A percentile compares a stretch with the other conserved stretches of the same genome.
Evolutionary conservation across 2,797 vertebrate genomes (phyloP).

Genomic region (Protonibea diacanthus): DNA sequence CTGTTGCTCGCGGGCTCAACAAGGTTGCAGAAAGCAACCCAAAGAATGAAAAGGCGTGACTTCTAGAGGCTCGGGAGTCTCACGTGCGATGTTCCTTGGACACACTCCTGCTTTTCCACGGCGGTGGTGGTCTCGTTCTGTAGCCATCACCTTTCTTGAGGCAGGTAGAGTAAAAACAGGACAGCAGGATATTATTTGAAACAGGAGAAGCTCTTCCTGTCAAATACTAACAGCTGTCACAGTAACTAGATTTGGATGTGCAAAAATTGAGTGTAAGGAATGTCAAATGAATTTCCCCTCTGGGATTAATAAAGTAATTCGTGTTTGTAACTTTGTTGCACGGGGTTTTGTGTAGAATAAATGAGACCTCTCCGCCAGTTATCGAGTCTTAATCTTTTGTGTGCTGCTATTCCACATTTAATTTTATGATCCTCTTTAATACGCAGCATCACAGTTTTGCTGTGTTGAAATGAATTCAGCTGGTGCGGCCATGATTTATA

Average conservation of each 20-base stretch:
- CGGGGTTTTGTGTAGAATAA: neutral
- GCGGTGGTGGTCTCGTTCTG: slow-evolving; percentile 59
- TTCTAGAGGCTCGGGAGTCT: slow-evolving; percentile 72
- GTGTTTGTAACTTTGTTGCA: neutral
- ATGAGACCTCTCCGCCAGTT: neutral
- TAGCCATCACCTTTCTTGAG: slow-evolving; percentile 78
- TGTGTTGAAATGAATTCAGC: neutral
- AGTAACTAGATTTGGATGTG: neutral
- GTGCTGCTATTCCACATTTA: neutral
- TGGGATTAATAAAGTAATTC: no score
- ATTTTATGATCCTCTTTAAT: neutral
- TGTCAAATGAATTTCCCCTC: neutral
- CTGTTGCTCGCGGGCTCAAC: slow-evolving; percentile 70
- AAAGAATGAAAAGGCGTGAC: slow-evolving; percentile 84
- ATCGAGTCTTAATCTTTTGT: neutral
- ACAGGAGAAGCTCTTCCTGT: slow-evolving; percentile 73
- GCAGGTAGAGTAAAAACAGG: slow-evolving; percentile 77
- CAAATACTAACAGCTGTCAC: slow-evolving; percentile 77
- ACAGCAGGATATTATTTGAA: slow-evolving; percentile 79
- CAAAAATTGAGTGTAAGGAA: neutral
- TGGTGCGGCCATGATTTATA: neutral
- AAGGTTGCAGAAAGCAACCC: slow-evolving; percentile 79
- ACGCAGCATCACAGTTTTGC: neutral
- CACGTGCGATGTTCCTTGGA: slow-evolving; percentile 87
- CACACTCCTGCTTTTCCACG: slow-evolving; percentile 82